phyloP scores from a whole-genome alignment of 2,888 invertebrate species.

The Flabesymbios commensalis region DNA sequence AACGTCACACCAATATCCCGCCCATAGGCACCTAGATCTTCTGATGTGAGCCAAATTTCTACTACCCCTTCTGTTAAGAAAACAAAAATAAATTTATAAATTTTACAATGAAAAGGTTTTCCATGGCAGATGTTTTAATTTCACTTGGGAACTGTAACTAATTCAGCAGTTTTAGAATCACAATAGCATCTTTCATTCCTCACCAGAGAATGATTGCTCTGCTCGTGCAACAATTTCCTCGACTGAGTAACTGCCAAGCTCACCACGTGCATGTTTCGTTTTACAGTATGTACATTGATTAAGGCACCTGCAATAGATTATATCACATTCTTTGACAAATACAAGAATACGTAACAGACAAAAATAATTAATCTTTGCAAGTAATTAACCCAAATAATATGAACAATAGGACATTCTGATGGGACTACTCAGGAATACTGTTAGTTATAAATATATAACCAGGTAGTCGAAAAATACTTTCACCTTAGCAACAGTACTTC shows the following conservation, averaged over 20 bases:
- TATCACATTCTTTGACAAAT: too few species aligned
- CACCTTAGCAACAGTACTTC: too few species aligned
- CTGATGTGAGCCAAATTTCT: constrained; percentile 97
- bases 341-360: neutral
- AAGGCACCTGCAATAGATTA: constrained; percentile 71
- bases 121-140: too few species aligned
- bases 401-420: neutral
- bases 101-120: too few species aligned
- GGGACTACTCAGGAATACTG: too few species aligned
- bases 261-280: constrained; percentile 95
- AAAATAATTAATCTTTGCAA: neutral
- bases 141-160: too few species aligned
- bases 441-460: too few species aligned
- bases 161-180: too few species aligned
- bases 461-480: too few species aligned
- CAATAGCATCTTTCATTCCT: too few species aligned
- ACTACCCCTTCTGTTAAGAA: constrained; percentile 81
- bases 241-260: constrained; percentile 90
- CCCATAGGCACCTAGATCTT: constrained; percentile 97
- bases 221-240: constrained; percentile 88
- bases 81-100: neutral
- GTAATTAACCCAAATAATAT: neutral
- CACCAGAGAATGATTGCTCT: constrained; percentile 78
- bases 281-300: constrained; percentile 99
- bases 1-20: constrained; percentile 87